Evolutionary conservation across 2,113 vertebrate genomes (phyloP).

Genomic region (Strix aluco): DNA sequence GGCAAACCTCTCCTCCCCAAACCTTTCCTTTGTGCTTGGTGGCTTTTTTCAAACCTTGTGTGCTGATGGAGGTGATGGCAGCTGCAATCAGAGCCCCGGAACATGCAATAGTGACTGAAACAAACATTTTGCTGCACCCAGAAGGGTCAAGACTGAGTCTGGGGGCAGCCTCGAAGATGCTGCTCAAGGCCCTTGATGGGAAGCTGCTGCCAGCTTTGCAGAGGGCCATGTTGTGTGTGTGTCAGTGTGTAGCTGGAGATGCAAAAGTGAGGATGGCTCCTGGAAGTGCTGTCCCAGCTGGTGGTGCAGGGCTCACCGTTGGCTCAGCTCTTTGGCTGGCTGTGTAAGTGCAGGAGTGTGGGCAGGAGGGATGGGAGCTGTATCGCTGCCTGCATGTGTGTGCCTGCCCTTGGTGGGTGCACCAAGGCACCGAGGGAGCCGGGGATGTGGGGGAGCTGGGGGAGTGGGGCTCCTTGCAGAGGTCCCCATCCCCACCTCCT

Average conservation of each 20-base stretch:
- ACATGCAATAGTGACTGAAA: not conserved
- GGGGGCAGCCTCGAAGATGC: not conserved
- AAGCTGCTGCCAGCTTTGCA: not conserved
- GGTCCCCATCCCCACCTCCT: not conserved
- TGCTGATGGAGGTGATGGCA: not conserved
- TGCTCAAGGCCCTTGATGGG: not conserved
- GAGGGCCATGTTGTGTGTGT: not conserved
- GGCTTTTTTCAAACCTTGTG: not conserved
- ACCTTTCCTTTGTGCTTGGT: not conserved
- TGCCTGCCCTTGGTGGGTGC: not conserved
- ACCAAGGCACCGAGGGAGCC: not conserved
- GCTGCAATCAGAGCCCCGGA: not conserved
- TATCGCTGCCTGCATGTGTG: not conserved
- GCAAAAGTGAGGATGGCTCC: not conserved
- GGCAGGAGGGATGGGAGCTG: not conserved
- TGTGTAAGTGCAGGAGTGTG: not conserved
- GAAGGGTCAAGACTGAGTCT: not conserved
- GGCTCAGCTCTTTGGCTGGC: not conserved
- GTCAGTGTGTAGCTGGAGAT: not conserved
- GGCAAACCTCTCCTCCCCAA: not conserved
- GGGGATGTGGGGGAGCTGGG: not conserved
- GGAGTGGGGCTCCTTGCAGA: not conserved
- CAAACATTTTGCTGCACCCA: not conserved
- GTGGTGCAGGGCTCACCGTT: not conserved
- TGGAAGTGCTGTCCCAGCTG: not conserved